Evolutionary conservation across 92 coral and sea anemone genomes (phyloP).

Genomic region (Paramuricea clavata): DNA sequence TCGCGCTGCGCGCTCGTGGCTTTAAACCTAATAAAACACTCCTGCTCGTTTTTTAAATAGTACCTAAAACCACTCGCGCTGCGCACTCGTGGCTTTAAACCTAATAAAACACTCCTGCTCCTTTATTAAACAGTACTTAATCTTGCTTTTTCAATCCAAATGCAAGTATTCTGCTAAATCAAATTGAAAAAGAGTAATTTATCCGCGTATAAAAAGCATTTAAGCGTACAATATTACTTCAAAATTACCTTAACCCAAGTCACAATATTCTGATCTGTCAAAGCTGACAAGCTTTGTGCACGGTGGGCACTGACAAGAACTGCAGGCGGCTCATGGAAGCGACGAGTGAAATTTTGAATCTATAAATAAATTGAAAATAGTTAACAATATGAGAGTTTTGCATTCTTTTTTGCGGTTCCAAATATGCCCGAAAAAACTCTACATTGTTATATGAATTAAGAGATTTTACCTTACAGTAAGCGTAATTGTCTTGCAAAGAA

Average conservation of each 20-base stretch:
- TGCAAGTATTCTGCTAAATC: neutral
- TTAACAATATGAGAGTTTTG: too few relatives aligned
- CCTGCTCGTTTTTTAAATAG: too few relatives aligned
- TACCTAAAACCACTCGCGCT: too few relatives aligned
- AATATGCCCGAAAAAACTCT: neutral
- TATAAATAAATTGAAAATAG: slow-evolving; percentile 10
- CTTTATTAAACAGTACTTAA: too few relatives aligned
- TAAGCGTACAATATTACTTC: too few relatives aligned
- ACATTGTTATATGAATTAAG: neutral
- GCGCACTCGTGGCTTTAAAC: too few relatives aligned
- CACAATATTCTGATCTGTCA: slow-evolving; percentile 6
- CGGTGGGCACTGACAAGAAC: slow-evolving; percentile 73
- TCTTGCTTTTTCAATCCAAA: neutral
- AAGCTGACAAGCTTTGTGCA: neutral
- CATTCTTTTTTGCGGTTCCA: neutral
- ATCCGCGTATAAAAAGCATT: too few relatives aligned
- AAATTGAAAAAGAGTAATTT: too few relatives aligned
- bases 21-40: too few relatives aligned
- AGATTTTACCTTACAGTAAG: neutral
- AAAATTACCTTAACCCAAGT: slow-evolving; percentile 30
- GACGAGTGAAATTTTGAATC: slow-evolving; percentile 66
- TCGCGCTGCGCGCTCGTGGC: too few relatives aligned
- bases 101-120: too few relatives aligned
- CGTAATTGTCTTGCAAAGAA: slow-evolving; percentile 9
- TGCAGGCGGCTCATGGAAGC: slow-evolving; percentile 70